Percentiles rank a stretch among this genome's conserved stretches.
phyloP scores from a whole-genome alignment of 1,140 invertebrate species.

The Dendroctonus valens region DNA sequence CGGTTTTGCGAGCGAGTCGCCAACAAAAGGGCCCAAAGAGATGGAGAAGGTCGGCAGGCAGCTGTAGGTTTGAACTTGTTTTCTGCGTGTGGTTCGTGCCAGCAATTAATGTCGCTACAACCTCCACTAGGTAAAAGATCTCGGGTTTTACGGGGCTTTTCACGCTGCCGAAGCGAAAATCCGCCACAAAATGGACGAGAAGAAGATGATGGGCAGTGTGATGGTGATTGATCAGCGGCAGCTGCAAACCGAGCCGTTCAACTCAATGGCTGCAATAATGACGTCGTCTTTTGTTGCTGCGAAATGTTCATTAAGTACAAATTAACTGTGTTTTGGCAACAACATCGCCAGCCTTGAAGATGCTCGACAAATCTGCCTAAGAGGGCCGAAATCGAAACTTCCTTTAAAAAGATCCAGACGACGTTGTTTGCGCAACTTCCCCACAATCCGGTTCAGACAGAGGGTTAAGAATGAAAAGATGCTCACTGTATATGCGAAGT shows the following conservation, averaged over 20 bases:
- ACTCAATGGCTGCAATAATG: not conserved
- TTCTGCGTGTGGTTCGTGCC: not conserved
- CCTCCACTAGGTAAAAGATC: not conserved
- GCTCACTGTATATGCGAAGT: not conserved
- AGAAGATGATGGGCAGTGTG: not conserved
- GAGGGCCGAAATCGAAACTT: not conserved
- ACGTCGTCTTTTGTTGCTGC: not conserved
- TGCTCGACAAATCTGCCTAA: not conserved
- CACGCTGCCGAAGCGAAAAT: not conserved
- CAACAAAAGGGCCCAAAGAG: too few species aligned
- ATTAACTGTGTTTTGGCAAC: not conserved
- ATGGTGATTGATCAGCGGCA: not conserved
- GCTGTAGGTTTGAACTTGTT: not conserved
- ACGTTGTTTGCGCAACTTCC: conserved; percentile 11
- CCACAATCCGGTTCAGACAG: conserved; percentile 13
- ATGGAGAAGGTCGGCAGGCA: too few species aligned
- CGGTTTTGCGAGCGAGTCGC: too few species aligned
- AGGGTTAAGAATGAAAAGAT: conserved; percentile 17
- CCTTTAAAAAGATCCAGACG: conserved; percentile 2
- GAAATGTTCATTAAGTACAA: not conserved
- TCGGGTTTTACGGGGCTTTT: not conserved
- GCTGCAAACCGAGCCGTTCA: conserved; percentile 8
- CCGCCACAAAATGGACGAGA: conserved; percentile 1
- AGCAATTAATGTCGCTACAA: not conserved
- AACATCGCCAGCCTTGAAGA: conserved; percentile 4